Evolutionary conservation across 2,888 invertebrate genomes (phyloP), one percentile per base, ranked within the genome.

Genomic region (Dromius quadrimaculatus): DNA sequence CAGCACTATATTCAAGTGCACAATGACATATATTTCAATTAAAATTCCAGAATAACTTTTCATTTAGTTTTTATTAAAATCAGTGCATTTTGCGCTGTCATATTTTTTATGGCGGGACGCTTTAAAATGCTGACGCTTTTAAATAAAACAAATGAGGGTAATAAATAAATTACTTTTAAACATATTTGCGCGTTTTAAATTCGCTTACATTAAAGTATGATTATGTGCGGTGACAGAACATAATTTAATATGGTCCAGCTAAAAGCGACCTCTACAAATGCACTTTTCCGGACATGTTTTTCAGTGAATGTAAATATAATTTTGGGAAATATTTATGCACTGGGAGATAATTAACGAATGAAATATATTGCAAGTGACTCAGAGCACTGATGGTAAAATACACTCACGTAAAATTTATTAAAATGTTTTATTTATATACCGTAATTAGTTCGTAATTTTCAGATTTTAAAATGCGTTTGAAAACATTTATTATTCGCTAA

Each of bases 1-100:
- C n/a, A n/a, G n/a, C n/a, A n/a, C n/a, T n/a, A n/a, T n/a, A n/a
- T n/a, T n/a, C 38, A 38, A 47, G 23, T 47, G 50, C 50, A 54
- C 2, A 17, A 2, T 11, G 23, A 15, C 68, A 68, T 68, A 68
- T 59, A 68, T 68, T 36, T 45, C 45, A 43, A 32, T 68, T 68
- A 68, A 68, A 68, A 68, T 59, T 59, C 59, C 68, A 59, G 45
- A 68, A 68, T 68, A 68, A 68, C 68, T 68, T 68, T 68, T 68
- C 59, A 68, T 68, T 32, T 32, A 32, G 43, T 13, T 28, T 59
- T 59, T 23, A 68, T 68, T 68, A 59, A 68, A 43, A 68, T 68
- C 59, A 59, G 1, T 38, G 41, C 62, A 38, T 38, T 62, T 62
- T 22, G 9, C 2, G 13, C 15, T 22, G 41, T 28, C 23, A 23